Conservation (phyloP, 1,140 invertebrate genomes). For the Penaeus vannamei region DNA sequence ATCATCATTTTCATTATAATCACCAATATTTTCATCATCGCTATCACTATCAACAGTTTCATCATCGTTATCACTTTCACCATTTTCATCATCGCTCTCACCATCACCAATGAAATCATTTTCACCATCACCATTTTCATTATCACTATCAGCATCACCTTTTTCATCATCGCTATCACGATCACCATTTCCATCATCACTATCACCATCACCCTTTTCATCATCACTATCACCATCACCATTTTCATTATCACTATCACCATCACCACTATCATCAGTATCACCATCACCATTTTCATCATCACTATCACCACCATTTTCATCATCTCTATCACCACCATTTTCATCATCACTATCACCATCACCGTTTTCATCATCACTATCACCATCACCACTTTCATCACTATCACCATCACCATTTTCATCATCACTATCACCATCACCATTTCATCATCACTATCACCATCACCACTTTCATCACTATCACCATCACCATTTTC, state of each 20-base stretch:
- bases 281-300: neutral
- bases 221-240: constrained; percentile 54
- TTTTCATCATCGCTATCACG: constrained; percentile 66
- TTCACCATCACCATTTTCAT: constrained; percentile 69
- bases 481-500: neutral
- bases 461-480: neutral
- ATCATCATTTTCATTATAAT: neutral
- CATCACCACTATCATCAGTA: neutral
- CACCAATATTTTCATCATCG: constrained; percentile 61
- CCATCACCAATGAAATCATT: constrained; percentile 68
- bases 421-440: no score
- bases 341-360: neutral
- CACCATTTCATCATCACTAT: no score
- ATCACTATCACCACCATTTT: constrained; percentile 69
- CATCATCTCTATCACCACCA: neutral
- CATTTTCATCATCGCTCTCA: constrained; percentile 68
- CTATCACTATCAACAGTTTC: constrained; percentile 62
- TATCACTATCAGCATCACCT: constrained; percentile 66
- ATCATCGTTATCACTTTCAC: constrained; percentile 65
- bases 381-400: no score
- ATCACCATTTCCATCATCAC: constrained; percentile 66
- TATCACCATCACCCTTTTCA: constrained; percentile 65
- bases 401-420: no score
- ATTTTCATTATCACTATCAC: constrained; percentile 9
- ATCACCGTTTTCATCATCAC: constrained; percentile 11